Base-by-base conservation (phyloP, 2,797 vertebrate species). In the Lepus townsendii region DNA sequence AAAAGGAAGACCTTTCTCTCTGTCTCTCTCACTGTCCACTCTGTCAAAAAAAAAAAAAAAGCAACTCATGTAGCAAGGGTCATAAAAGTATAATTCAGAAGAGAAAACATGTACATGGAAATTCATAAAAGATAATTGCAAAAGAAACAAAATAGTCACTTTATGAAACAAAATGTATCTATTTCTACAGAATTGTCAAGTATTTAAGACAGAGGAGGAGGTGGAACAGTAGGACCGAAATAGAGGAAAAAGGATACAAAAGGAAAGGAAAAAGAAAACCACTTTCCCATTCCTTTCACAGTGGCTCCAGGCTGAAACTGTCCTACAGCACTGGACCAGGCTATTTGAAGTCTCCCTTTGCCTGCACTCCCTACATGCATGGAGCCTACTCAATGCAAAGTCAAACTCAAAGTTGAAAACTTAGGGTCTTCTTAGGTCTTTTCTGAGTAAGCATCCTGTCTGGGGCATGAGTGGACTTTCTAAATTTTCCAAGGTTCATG, bases 281-380 rank as follows among this genome's bases (percentile, higher is more conserved):
- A 4, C 13, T 38, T 11, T 10, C 27, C 27, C 0, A 1, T 35
- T 66, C 5, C 60, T 78, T 65, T 71, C 7, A 38, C 1, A 2
- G 0, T 63, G 30, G 4, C 14, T 27, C 13, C 50, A 7, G 26
- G 1, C 22, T 1, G 13, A 83, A 22, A 4, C 7, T 90, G 0
- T 47, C 57, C 42, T 26, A 52, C 30, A 7, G 1, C 12, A 52
- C 9, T 26, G 4, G 30, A 9, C 2, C 8, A 24, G 22, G 11
- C 4, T 22, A n/a, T 72, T 57, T 52, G 26, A 54, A 12, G 12
- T 24, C 62, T 68, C 60, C n/a, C 19, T 16, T 72, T 12, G 30
- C 19, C 12, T n/a, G 57, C 24, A 26, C 35, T 85, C 73, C 14
- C 9, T 60, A 17, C 22, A 77, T 73, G 2, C 12, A 71, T 1